Conservation (phyloP, 1,140 invertebrate species). For the Drosophila insularis region DNA sequence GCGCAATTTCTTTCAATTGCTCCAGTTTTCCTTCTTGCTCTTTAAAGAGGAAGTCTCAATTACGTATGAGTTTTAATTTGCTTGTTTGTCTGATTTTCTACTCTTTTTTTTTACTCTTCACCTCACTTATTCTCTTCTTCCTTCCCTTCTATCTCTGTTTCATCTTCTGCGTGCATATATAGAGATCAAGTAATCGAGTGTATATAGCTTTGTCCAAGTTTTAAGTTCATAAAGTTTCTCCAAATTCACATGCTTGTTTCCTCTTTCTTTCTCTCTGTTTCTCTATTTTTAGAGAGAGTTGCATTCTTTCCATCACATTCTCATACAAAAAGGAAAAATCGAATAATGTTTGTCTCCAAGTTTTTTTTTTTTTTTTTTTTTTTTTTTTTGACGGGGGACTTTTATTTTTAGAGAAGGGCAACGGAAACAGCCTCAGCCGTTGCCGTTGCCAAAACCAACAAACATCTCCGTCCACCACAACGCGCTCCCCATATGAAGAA, state of each 20-base stretch:
- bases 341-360: neutral
- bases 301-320: neutral
- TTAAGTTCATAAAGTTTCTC: conserved; percentile 57
- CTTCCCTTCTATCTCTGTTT: neutral
- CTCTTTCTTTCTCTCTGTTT: neutral
- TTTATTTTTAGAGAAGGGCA: conserved; percentile 9
- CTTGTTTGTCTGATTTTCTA: conserved; percentile 58
- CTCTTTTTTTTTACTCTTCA: conserved; percentile 24
- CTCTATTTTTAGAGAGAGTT: conserved; percentile 5
- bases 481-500: conserved; percentile 50
- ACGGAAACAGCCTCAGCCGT: conserved; percentile 60
- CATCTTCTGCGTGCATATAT: neutral
- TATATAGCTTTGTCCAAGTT: neutral
- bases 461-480: neutral
- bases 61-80: conserved; percentile 59
- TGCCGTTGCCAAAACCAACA: conserved; percentile 57
- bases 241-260: conserved; percentile 22
- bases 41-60: conserved; percentile 74
- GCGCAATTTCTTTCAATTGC: conserved; percentile 72
- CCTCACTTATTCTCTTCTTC: neutral
- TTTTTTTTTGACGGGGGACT: neutral
- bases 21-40: conserved; percentile 47
- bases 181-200: neutral
- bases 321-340: neutral
- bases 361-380: conserved; percentile 1